Base-by-base conservation (phyloP, 2,888 invertebrate genomes). In the Cecidostiba fungosa region DNA sequence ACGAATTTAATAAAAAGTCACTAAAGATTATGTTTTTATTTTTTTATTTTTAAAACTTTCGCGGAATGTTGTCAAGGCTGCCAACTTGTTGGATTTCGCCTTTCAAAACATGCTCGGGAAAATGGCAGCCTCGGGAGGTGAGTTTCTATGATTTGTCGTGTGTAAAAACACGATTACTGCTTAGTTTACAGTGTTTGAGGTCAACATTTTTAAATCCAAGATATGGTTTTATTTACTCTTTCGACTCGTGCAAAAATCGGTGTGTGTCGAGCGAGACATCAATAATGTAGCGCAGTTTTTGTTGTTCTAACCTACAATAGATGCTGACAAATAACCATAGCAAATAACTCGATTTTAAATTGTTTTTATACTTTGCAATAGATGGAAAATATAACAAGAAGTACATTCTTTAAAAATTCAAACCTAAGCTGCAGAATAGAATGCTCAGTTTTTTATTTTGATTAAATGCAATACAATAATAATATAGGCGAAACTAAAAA, bases 71-170 rank as follows among this genome's bases (percentile, higher is more conserved):
- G 2, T 12, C 50, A 74, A 16, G 6, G 16, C 26, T 29, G 19
- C 50, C 74, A 74, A 74, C 74, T 29, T 50, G 50, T 3, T 1
- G 8, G 26, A 50, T 19, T 29, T 59, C 23, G 8, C 26, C 16
- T n/a, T n/a, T 43, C 26, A 79, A 6, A 50, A 66, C 50, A 72
- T 72, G 72, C 39, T 54, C n/a, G 12, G 14, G 5, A 62, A 73
- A 62, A 81, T 81, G 81, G 81, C 81, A 43, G 81, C 62, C 54
- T 62, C 81, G 12, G 81, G 73, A 81, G 81, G 81, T 74, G 23
- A 74, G 62, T 62, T 36, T 62, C 16, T 59, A 3, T 59, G 26
- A 19, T 80, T 72, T 81, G 72, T 73, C 5, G 62, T 47, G 12
- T 8, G 12, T 74, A 23, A 10, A 39, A 23, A 72, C 72, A 16